phyloP scores from a whole-genome alignment of 2,797 vertebrate genomes.

The Hoplostethus atlanticus region DNA sequence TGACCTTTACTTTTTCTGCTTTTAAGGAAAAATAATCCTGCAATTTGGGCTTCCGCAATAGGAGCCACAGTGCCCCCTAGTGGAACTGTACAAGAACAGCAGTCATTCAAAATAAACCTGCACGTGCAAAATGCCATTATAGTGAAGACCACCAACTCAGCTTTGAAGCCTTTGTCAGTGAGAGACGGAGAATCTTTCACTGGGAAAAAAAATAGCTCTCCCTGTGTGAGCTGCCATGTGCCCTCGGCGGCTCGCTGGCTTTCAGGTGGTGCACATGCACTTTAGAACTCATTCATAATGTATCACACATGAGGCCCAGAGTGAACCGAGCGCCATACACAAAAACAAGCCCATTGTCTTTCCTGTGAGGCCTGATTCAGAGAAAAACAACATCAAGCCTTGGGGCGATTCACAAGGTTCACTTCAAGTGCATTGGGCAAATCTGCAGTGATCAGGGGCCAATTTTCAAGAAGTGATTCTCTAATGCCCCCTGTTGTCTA shows the following conservation, averaged over 20 bases:
- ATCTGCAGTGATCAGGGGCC: slow-evolving; percentile 4
- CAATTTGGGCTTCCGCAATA: slow-evolving; percentile 7
- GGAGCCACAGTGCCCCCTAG: slow-evolving; percentile 57
- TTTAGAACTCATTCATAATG: slow-evolving; percentile 54
- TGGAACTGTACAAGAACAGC: slow-evolving; percentile 44
- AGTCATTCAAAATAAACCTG: slow-evolving; percentile 22
- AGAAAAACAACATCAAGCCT: slow-evolving; percentile 64
- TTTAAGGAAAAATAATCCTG: slow-evolving; percentile 1
- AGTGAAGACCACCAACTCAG: not conserved
- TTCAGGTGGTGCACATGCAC: slow-evolving; percentile 24
- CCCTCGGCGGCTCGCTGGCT: not conserved
- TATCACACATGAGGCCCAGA: slow-evolving; percentile 18
- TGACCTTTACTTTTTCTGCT: not conserved
- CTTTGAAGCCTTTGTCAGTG: not conserved
- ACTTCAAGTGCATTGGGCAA: slow-evolving; percentile 63
- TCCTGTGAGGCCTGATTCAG: slow-evolving; percentile 58
- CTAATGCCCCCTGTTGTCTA: slow-evolving; percentile 63
- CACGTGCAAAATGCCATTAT: not conserved
- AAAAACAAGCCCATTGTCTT: slow-evolving; percentile 62
- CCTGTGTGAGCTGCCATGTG: not conserved
- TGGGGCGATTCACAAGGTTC: slow-evolving; percentile 63
- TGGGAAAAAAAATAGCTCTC: not conserved
- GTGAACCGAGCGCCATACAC: slow-evolving; percentile 14
- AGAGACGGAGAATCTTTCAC: slow-evolving; percentile 3
- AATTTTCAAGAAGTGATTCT: slow-evolving; percentile 36